These are phyloP conservation scores for Gopherus evgoodei DNA, from an alignment of 2,113 vertebrate species.

Conservation along the genomic window DNA sequence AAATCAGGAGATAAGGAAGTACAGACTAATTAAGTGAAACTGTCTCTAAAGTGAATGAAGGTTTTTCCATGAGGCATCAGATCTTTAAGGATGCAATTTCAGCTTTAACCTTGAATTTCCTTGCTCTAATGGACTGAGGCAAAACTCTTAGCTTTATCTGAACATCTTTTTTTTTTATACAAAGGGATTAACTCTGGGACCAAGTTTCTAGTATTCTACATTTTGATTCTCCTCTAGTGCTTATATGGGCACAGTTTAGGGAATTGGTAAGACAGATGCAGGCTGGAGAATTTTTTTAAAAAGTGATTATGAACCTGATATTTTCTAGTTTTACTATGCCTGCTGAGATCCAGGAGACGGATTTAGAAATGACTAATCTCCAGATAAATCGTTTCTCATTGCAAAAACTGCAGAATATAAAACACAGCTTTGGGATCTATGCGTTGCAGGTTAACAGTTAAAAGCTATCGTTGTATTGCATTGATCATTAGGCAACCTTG, in stretches of 20 bases:
- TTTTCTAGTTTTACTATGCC: conserved; percentile 38
- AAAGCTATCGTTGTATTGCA: not conserved
- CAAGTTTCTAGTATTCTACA: conserved; percentile 59
- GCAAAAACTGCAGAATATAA: conserved; percentile 9
- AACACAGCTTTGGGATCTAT: not conserved
- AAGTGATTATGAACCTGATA: conserved; percentile 41
- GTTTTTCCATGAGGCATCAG: conserved; percentile 54
- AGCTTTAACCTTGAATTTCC: conserved; percentile 61
- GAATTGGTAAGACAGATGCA: conserved; percentile 67
- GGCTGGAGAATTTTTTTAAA: conserved; percentile 42
- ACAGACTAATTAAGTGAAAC: conserved; percentile 47
- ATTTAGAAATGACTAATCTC: conserved; percentile 48
- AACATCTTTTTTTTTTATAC: conserved; percentile 56
- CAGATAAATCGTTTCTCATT: not conserved
- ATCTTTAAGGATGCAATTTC: conserved; percentile 43
- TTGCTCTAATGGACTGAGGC: conserved; percentile 11
- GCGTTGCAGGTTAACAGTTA: not conserved
- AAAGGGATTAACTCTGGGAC: conserved; percentile 57
- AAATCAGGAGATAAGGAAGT: not conserved
- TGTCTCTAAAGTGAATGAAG: conserved; percentile 23
- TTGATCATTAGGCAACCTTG: not conserved
- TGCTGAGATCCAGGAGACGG: conserved; percentile 55
- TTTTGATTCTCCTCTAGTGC: conserved; percentile 64
- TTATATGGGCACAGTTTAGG: conserved; percentile 50
- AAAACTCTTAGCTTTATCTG: conserved; percentile 55